Conservation (phyloP, 2,113 vertebrate genomes). For the Anguilla rostrata region DNA sequence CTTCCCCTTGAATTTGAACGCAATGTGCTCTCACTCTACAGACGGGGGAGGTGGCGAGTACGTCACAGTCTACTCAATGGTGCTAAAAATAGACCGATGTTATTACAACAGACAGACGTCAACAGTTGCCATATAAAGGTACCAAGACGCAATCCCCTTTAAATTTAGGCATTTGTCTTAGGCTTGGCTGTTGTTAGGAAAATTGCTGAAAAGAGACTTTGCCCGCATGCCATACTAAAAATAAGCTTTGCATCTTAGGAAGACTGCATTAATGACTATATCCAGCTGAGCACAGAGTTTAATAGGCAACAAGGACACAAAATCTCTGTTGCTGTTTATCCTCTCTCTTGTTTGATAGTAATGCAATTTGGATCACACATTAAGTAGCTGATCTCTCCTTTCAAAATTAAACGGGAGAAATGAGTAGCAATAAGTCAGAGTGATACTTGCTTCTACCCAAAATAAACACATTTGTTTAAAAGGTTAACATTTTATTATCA, state of each 20-base stretch:
- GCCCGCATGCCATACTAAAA: slow-evolving; percentile 45
- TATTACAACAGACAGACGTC: slow-evolving; percentile 58
- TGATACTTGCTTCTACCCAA: not conserved
- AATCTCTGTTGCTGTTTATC: not conserved
- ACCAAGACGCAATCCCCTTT: slow-evolving; percentile 20
- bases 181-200: slow-evolving; percentile 1
- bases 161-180: slow-evolving; percentile 39
- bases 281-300: slow-evolving; percentile 21
- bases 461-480: not conserved
- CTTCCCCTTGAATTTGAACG: slow-evolving; percentile 55
- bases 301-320: slow-evolving; percentile 13
- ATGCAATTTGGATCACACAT: not conserved
- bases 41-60: not conserved
- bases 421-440: not conserved
- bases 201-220: slow-evolving; percentile 17
- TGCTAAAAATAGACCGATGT: slow-evolving; percentile 61
- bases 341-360: not conserved
- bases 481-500: not conserved
- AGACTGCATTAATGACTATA: slow-evolving; percentile 42
- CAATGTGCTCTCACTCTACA: slow-evolving; percentile 33
- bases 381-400: not conserved
- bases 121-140: slow-evolving; percentile 38
- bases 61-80: slow-evolving; percentile 48
- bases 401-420: not conserved
- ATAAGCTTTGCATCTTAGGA: slow-evolving; percentile 43